Percentiles rank a stretch among this genome's conserved stretches.
These are phyloP conservation scores for Caracal caracal DNA, from an alignment of 2,113 vertebrate species.

Conservation along the genomic window DNA sequence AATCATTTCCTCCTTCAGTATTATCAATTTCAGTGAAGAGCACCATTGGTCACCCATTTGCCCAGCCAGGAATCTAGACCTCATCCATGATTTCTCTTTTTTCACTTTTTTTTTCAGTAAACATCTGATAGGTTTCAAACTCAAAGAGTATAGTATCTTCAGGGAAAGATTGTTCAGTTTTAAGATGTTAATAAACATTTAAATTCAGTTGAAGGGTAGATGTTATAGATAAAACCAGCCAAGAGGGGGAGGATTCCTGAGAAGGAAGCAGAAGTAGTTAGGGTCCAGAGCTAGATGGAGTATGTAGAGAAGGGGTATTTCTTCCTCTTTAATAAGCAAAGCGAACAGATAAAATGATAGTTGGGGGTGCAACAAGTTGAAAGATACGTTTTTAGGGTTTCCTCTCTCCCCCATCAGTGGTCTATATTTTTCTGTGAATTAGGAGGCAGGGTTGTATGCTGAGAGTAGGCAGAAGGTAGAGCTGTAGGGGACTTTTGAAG, in stretches of 20 bases:
- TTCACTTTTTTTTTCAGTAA: neutral
- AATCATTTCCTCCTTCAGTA: neutral
- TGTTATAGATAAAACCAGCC: neutral
- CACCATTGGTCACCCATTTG: neutral
- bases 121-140: neutral
- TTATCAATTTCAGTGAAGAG: neutral
- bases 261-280: neutral
- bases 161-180: neutral
- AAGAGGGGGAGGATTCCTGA: neutral
- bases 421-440: neutral
- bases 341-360: neutral
- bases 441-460: neutral
- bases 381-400: neutral
- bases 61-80: neutral
- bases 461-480: neutral
- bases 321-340: neutral
- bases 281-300: neutral
- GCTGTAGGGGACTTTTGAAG: neutral
- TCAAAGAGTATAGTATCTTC: neutral
- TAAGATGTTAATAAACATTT: neutral
- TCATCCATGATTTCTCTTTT: neutral
- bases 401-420: neutral
- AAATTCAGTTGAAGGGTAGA: neutral
- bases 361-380: neutral
- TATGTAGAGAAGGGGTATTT: neutral